phyloP scores from a whole-genome alignment of 1,140 invertebrate species.

The Apis cerana region DNA sequence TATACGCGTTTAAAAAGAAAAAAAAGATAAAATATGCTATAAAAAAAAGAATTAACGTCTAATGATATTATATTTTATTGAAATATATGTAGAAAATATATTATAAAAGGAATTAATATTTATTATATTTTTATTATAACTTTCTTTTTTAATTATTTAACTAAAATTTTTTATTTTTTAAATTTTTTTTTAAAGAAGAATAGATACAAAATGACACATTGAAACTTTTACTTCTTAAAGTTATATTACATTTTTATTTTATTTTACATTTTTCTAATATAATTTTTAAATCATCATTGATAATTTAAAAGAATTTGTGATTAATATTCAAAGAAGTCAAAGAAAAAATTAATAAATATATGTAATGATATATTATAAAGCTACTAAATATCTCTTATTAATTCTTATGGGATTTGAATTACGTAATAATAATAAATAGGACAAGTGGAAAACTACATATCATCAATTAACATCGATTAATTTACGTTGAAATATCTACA shows the following conservation, averaged over 20 bases:
- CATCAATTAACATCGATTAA: slow-evolving; percentile 46
- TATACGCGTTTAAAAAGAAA: not conserved
- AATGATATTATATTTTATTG: not conserved
- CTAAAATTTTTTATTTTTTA: not conserved
- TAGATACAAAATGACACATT: not conserved
- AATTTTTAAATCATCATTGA: too few relatives aligned
- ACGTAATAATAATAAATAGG: not conserved
- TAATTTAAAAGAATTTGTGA: not conserved
- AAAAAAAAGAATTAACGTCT: too few relatives aligned
- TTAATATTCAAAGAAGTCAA: slow-evolving; percentile 22
- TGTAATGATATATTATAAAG: not conserved
- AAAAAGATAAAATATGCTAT: not conserved
- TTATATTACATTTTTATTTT: too few relatives aligned
- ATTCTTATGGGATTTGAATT: not conserved
- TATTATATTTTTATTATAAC: not conserved
- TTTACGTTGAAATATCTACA: not conserved
- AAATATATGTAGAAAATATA: not conserved
- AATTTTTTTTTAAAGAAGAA: not conserved
- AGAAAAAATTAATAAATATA: not conserved
- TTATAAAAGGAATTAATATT: not conserved
- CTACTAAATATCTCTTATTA: not conserved
- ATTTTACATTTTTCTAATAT: not conserved
- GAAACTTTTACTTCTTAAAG: not conserved
- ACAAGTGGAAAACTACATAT: slow-evolving; percentile 21
- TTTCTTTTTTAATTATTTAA: too few relatives aligned